Percentiles rank a stretch among this genome's conserved stretches.
phyloP scores from a whole-genome alignment of 2,888 invertebrate genomes.

The Mythimna loreyi region DNA sequence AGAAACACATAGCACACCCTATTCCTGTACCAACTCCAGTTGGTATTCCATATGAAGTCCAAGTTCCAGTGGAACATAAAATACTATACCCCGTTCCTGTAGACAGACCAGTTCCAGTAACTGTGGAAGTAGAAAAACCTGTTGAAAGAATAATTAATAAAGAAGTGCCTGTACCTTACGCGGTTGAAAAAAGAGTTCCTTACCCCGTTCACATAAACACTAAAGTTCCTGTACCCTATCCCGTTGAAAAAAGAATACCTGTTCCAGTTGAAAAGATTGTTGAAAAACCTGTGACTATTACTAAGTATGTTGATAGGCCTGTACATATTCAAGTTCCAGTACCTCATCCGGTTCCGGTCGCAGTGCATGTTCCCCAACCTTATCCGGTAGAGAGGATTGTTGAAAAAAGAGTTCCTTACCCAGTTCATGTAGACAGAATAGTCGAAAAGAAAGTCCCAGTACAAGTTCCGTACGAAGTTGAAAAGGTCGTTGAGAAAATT shows the following conservation, averaged over 20 bases:
- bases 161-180: conserved; percentile 86
- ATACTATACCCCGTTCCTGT: conserved; percentile 81
- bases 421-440: conserved; percentile 84
- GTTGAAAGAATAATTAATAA: conserved; percentile 80
- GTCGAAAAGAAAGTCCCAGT: conserved; percentile 87
- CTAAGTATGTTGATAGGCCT: conserved; percentile 85
- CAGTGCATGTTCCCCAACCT: conserved; percentile 82
- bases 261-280: conserved; percentile 87
- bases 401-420: conserved; percentile 86
- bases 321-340: conserved; percentile 83
- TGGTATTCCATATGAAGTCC: conserved; percentile 80
- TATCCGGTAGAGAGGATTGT: conserved; percentile 89
- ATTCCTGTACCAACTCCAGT: conserved; percentile 86
- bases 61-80: conserved; percentile 81
- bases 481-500: conserved; percentile 87
- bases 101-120: conserved; percentile 83
- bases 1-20: conserved; percentile 85
- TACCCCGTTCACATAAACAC: conserved; percentile 86
- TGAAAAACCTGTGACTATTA: conserved; percentile 89
- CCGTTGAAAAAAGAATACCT: conserved; percentile 85
- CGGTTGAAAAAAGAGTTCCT: conserved; percentile 88
- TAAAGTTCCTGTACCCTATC: conserved; percentile 86
- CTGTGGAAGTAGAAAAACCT: conserved; percentile 85
- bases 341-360: conserved; percentile 81
- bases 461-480: conserved; percentile 86